A percentile compares a stretch with the other conserved stretches of the same genome.
phyloP scores from a whole-genome alignment of 1,140 invertebrate genomes.

The Drosophila parvula region DNA sequence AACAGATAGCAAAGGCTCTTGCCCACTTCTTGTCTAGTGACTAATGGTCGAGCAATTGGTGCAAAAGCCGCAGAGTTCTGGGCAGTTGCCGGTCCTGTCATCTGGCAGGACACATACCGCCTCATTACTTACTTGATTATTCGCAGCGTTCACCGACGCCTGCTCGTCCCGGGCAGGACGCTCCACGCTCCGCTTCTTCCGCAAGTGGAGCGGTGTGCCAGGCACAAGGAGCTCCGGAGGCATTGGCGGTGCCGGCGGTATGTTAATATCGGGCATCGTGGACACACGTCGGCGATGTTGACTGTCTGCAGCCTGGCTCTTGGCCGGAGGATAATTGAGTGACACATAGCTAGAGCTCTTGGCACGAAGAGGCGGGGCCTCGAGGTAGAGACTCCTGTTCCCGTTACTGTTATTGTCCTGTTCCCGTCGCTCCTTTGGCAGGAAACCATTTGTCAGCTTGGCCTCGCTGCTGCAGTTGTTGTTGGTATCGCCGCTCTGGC shows the following conservation, averaged over 20 bases:
- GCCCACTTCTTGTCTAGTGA: background rate
- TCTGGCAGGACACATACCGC: constrained; percentile 8
- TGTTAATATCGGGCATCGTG: constrained; percentile 70
- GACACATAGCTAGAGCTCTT: constrained; percentile 68
- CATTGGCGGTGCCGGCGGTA: constrained; percentile 73
- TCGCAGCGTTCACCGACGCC: constrained; percentile 13
- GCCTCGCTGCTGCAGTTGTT: constrained; percentile 46
- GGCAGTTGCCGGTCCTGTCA: constrained; percentile 12
- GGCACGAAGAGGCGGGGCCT: constrained; percentile 31
- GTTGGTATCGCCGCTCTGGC: constrained; percentile 66
- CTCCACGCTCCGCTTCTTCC: constrained; percentile 67
- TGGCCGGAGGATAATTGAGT: constrained; percentile 70
- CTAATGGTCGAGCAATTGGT: constrained; percentile 7
- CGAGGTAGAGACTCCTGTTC: background rate
- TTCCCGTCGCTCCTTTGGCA: constrained; percentile 49
- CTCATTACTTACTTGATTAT: constrained; percentile 63
- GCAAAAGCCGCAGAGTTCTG: constrained; percentile 22
- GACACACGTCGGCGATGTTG: constrained; percentile 60
- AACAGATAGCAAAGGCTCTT: background rate
- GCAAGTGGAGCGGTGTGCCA: constrained; percentile 59
- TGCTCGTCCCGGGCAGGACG: constrained; percentile 9
- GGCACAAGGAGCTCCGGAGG: constrained; percentile 64
- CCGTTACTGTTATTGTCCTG: constrained; percentile 9
- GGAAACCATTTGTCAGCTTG: constrained; percentile 60
- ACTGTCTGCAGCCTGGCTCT: constrained; percentile 38